A percentile compares a stretch with the other conserved stretches of the same genome.
These are phyloP conservation scores for Beris chalybata DNA, from an alignment of 2,888 invertebrate genomes.

Conservation along the genomic window DNA sequence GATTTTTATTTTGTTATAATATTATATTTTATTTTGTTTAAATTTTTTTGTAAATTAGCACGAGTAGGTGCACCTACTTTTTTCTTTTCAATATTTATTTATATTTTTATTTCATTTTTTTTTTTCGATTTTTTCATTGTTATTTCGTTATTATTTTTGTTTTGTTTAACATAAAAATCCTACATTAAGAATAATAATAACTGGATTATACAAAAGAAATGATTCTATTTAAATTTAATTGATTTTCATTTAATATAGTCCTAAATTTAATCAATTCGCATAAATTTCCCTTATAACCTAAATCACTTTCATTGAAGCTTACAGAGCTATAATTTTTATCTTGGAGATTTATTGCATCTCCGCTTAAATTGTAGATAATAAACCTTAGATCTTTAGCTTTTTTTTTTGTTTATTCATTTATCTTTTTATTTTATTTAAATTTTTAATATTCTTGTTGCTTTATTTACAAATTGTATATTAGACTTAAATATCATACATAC, in stretches of 20 bases:
- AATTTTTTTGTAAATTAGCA: conserved; percentile 6
- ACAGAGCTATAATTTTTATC: conserved; percentile 32
- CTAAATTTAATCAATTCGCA: conserved; percentile 39
- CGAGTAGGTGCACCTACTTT: conserved; percentile 12
- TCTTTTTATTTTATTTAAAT: background rate
- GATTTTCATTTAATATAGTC: conserved; percentile 22
- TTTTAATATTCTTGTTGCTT: too few relatives aligned
- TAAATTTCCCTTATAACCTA: conserved; percentile 33
- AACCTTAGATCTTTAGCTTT: conserved; percentile 9
- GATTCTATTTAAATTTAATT: background rate
- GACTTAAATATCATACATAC: background rate
- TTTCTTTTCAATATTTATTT: conserved; percentile 8
- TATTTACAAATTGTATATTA: too few relatives aligned
- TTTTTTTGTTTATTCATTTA: background rate
- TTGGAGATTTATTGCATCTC: conserved; percentile 22
- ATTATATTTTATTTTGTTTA: conserved; percentile 12
- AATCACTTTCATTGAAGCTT: conserved; percentile 39
- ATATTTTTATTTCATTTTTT: conserved; percentile 9
- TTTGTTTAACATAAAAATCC: conserved; percentile 9
- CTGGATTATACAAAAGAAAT: too few relatives aligned
- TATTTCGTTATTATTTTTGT: conserved; percentile 3
- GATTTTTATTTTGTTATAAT: conserved; percentile 21
- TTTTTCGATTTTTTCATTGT: conserved; percentile 2
- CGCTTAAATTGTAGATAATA: conserved; percentile 11
- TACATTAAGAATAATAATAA: conserved; percentile 11